Percentiles rank a stretch among this genome's conserved stretches.
Evolutionary conservation across 2,888 invertebrate genomes (phyloP).

Genomic region (Gastracanthus pulcherrimus): DNA sequence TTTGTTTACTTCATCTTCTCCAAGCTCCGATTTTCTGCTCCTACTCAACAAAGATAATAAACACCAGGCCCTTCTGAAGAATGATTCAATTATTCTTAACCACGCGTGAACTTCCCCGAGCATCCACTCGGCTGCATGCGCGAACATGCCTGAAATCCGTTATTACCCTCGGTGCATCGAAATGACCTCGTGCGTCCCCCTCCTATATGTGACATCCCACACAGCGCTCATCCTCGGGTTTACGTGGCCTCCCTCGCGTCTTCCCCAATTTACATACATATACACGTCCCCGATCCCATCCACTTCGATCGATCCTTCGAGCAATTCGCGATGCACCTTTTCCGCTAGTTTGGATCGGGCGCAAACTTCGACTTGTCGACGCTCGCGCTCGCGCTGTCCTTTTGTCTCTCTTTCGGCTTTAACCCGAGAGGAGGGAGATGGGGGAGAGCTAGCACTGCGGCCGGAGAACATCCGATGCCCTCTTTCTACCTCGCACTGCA

Average conservation of each 20-base stretch:
- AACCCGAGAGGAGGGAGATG: not conserved
- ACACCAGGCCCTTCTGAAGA: no score
- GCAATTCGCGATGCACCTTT: not conserved
- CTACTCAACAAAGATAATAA: no score
- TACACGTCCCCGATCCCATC: not conserved
- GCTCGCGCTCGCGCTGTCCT: conserved; percentile 17
- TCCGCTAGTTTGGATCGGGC: not conserved
- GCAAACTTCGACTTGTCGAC: no score
- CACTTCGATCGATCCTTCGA: not conserved
- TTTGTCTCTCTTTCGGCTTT: conserved; percentile 8
- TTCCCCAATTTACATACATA: not conserved
- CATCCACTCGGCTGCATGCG: not conserved
- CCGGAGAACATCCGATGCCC: conserved; percentile 60
- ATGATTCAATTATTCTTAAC: not conserved
- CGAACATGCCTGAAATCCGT: not conserved
- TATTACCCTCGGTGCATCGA: not conserved
- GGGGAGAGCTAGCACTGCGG: not conserved
- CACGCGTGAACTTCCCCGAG: not conserved
- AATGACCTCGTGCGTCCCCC: not conserved
- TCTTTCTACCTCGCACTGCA: no score
- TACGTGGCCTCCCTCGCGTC: not conserved
- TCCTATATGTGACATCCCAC: not conserved
- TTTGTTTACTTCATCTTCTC: no score
- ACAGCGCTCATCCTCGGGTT: not conserved
- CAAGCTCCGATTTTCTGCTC: no score